Evolutionary conservation across 2,888 invertebrate genomes (phyloP).

Genomic region (Drosophila monieri): DNA sequence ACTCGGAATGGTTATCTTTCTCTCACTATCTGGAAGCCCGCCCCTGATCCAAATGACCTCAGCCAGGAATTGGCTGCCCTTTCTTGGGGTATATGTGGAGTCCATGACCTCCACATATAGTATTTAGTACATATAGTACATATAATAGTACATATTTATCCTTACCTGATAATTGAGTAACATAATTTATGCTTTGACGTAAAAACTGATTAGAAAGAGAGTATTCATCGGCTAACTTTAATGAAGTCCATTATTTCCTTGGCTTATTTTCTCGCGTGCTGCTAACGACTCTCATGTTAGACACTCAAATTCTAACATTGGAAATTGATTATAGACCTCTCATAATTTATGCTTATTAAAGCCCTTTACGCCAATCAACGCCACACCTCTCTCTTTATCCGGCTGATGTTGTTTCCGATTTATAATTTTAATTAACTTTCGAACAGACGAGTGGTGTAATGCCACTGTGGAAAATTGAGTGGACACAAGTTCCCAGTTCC

Average conservation of each 20-base stretch:
- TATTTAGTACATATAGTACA: too few relatives aligned
- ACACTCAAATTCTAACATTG: conserved; percentile 34
- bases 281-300: conserved; percentile 60
- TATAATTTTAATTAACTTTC: conserved; percentile 35
- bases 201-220: background rate
- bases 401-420: conserved; percentile 32
- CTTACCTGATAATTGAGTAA: too few relatives aligned
- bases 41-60: conserved; percentile 62
- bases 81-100: conserved; percentile 20
- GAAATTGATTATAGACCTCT: conserved; percentile 64
- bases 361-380: conserved; percentile 33
- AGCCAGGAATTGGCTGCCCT: conserved; percentile 31
- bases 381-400: conserved; percentile 26
- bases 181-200: too few relatives aligned
- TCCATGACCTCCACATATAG: too few relatives aligned
- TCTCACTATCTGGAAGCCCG: conserved; percentile 34
- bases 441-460: conserved; percentile 14
- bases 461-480: background rate
- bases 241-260: conserved; percentile 12
- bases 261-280: conserved; percentile 56
- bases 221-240: background rate
- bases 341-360: conserved; percentile 67
- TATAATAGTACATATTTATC: too few relatives aligned
- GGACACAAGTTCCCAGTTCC: background rate
- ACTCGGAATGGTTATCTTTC: conserved; percentile 30